Conservation (phyloP, 2,888 invertebrate species). For the Steinernema carpocapsae region DNA sequence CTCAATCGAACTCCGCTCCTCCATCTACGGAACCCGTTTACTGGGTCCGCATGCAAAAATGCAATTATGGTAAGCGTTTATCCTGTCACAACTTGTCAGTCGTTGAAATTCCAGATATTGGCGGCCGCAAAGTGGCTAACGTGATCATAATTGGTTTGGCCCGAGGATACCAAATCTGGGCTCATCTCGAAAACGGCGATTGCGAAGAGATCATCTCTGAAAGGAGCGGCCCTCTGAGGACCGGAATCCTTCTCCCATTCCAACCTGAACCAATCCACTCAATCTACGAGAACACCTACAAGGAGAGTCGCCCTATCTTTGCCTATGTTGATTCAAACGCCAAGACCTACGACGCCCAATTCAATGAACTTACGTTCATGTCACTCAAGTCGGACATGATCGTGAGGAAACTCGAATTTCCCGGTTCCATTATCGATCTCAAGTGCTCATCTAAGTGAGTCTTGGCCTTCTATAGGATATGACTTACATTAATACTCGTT, state of each 20-base stretch:
- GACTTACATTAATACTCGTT: conserved; percentile 10
- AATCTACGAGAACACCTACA: conserved; percentile 16
- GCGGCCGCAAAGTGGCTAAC: conserved; percentile 77
- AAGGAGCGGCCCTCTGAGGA: conserved; percentile 85
- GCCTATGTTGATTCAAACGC: conserved; percentile 61
- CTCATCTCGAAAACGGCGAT: conserved; percentile 80
- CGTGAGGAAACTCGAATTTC: conserved; percentile 59
- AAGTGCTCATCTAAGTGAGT: conserved; percentile 44
- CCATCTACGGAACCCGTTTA: conserved; percentile 44
- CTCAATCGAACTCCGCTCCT: conserved; percentile 41
- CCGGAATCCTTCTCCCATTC: conserved; percentile 74
- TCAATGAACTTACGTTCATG: conserved; percentile 70
- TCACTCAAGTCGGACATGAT: conserved; percentile 70
- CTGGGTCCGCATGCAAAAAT: conserved; percentile 54
- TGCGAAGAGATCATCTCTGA: conserved; percentile 92
- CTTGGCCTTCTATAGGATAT: background rate
- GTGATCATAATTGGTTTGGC: conserved; percentile 86
- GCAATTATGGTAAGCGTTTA: conserved; percentile 40
- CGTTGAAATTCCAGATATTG: conserved; percentile 40
- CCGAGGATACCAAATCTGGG: conserved; percentile 79
- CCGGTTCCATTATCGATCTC: conserved; percentile 48
- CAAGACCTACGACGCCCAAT: conserved; percentile 68
- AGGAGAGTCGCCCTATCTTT: conserved; percentile 54
- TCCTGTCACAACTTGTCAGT: background rate
- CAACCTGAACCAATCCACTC: background rate